phyloP scores from a whole-genome alignment of 2,113 vertebrate species.

The Ochotona princeps region DNA sequence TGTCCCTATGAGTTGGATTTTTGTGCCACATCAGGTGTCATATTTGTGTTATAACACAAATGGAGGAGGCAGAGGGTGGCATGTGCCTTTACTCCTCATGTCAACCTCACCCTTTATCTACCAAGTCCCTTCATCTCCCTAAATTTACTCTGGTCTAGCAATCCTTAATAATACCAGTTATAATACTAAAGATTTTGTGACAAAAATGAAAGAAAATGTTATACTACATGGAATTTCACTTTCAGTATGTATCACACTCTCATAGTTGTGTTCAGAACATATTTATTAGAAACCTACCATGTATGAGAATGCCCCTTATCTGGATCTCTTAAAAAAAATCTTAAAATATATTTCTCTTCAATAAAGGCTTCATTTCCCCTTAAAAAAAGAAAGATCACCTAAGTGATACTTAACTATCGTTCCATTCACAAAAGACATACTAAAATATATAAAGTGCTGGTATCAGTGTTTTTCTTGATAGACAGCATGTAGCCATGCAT shows the following conservation, averaged over 20 bases:
- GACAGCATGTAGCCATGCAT: background rate
- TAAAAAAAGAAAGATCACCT: too few species aligned
- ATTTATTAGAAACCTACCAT: background rate
- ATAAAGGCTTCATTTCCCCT: too few species aligned
- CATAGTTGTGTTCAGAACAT: background rate
- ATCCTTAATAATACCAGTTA: background rate
- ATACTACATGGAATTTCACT: background rate
- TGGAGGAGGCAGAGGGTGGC: background rate
- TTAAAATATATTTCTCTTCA: too few species aligned
- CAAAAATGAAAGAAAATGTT: constrained; percentile 20
- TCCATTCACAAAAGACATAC: background rate
- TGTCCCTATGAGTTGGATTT: background rate
- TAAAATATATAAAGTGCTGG: background rate
- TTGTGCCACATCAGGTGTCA: too few species aligned
- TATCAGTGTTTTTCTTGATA: background rate
- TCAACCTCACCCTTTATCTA: background rate
- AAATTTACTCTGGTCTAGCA: background rate
- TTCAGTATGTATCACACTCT: background rate
- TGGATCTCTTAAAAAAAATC: too few species aligned
- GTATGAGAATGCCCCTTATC: background rate
- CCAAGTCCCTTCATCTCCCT: background rate
- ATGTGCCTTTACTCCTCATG: background rate
- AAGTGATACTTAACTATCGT: too few species aligned
- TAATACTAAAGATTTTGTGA: background rate
- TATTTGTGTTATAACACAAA: too few species aligned